Percentiles rank a stretch among this genome's conserved stretches.
phyloP scores from a whole-genome alignment of 2,797 vertebrate species.

The Myotis myotis region DNA sequence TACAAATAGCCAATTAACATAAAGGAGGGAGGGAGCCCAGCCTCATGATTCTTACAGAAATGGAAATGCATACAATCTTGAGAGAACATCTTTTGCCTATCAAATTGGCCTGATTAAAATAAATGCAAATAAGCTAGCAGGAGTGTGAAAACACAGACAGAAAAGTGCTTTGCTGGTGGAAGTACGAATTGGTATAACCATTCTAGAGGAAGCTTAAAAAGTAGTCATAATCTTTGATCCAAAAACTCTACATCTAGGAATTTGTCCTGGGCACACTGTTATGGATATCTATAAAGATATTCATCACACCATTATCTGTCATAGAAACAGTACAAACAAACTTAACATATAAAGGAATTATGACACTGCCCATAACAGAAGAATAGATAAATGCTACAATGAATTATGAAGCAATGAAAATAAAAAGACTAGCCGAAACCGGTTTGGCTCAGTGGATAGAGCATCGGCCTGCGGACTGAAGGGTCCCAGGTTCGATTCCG shows the following conservation, averaged over 20 bases:
- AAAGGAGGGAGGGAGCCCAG: background rate
- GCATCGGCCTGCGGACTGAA: no score
- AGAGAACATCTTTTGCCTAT: constrained; percentile 1
- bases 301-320: background rate
- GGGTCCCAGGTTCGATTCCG: no score
- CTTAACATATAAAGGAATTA: background rate
- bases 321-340: background rate
- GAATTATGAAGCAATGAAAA: constrained; percentile 4
- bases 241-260: background rate
- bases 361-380: background rate
- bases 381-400: background rate
- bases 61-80: background rate
- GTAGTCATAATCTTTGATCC: background rate
- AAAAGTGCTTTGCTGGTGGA: background rate
- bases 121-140: constrained; percentile 31
- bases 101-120: constrained; percentile 31
- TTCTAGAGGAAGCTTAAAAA: background rate
- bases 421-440: background rate
- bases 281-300: background rate
- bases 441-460: no score
- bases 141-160: background rate
- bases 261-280: background rate
- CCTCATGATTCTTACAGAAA: background rate
- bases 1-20: background rate
- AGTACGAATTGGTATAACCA: background rate